Evolutionary conservation across 2,797 vertebrate genomes (phyloP), one percentile per base, ranked within the genome.

Genomic region (Cirrhinus mrigala): DNA sequence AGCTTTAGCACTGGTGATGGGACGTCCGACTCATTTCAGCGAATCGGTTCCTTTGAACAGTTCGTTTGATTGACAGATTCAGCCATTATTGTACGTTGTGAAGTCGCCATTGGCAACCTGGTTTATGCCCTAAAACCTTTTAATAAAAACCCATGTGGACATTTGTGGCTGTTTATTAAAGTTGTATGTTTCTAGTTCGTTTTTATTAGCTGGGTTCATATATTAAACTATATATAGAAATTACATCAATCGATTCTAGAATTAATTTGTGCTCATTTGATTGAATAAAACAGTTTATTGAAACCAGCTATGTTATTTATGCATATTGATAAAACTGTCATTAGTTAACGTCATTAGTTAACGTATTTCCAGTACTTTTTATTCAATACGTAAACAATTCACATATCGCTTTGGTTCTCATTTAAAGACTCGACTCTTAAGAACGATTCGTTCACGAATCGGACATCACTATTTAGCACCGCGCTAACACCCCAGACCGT

Each of bases 1-100:
- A 81, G 84, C 78, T 44, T 62, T 81, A 85, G 84, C 78, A 24
- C 11, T 1, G 14, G 52, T 58, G 16, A 58, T 27, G 15, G 37
- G 11, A 58, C 27, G 50, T 56, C 4, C 37, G 40, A 79, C n/a
- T 79, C 33, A 6, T 27, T 76, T 54, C 0, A 15, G 20, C 12
- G 46, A 50, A 0, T 80, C 62, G 79, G 46, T 68, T 80, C 62
- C 14, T 80, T 62, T 22, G 79, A 66, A 68, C 62, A 14, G 6
- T 52, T 80, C 2, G 7, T 75, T 75, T 20, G 15, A 29, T 27
- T 48, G 15, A 80, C 18, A 6, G 27, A 68, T 69, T 56, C 29
- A 27, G 18, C 1, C 60, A 8, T 8, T 48, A 16, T 46, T 46
- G 11, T n/a, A 52, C 7, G 2, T 52, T n/a, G 29, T 52, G 27